Base-by-base conservation (phyloP, 2,888 invertebrate genomes). In the Amphipoea oculea region DNA sequence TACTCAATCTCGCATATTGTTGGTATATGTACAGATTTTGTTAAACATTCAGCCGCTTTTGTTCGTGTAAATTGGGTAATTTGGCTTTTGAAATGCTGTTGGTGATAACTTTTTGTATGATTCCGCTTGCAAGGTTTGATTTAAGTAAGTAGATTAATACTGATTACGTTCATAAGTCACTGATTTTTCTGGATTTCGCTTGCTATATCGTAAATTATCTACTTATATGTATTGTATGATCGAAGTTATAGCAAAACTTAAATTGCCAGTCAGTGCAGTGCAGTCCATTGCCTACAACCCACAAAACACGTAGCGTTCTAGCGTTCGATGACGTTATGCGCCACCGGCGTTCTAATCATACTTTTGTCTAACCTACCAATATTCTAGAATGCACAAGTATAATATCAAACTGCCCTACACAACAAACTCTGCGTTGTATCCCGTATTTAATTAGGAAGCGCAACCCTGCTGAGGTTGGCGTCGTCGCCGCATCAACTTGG, bases 1-100 rank as follows among this genome's bases (percentile, higher is more conserved):
- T 89, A 91, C 90, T 89, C 85, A 73, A 80, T 78, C 78, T 69
- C 72, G 78, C 66, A 74, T 84, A 75, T 65, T 75, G 72, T 76
- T 81, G 80, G 62, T 82, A n/a, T 82, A 65, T 70, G 60, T 48
- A 67, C 84, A 60, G 57, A 79, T 79, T 74, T 75, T 66, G 74
- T 79, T 75, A 70, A 86, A 84, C 82, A 72, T 78, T 69, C 62
- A 78, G 40, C 63, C 23, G 40, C 40, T 73, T 74, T 86, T 73
- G 62, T 82, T 67, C 63, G 29, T 67, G 29, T 63, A 63, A 82
- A 62, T 62, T 76, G 66, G 45, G 29, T 81, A n/a, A 73, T 65
- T 81, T 71, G 63, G 20, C 51, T 83, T 82, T 67, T 77, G 68
- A 63, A 23, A 68, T 62, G 20, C 36, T 40, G 51, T 29, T 4